Evolutionary conservation across 2,888 invertebrate species (phyloP).

Genomic region (Trisateles emortualis): DNA sequence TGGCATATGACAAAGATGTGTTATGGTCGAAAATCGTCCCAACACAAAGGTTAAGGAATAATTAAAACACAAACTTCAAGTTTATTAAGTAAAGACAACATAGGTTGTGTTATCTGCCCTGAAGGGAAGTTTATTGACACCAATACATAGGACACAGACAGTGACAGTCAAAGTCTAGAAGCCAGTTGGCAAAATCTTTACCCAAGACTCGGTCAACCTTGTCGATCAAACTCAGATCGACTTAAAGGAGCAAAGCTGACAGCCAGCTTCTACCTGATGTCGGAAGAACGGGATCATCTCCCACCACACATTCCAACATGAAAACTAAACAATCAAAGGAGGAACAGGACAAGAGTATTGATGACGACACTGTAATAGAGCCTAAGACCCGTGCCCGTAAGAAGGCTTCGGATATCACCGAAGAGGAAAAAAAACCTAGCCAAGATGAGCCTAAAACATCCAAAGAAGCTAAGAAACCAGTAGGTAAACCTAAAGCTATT

Average conservation of each 20-base stretch:
- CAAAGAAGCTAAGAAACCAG: constrained; percentile 75
- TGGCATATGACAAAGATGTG: constrained; percentile 60
- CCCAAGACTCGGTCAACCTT: constrained; percentile 38
- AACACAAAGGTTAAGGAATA: constrained; percentile 56
- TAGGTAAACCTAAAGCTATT: constrained; percentile 73
- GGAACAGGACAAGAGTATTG: constrained; percentile 77
- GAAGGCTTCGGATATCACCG: constrained; percentile 75
- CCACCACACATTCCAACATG: constrained; percentile 85
- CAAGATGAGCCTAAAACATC: constrained; percentile 81
- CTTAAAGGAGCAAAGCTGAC: constrained; percentile 57
- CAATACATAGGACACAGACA: constrained; percentile 34
- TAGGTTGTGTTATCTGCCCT: constrained; percentile 50
- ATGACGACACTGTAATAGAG: constrained; percentile 77
- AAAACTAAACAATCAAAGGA: constrained; percentile 84
- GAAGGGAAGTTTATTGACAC: constrained; percentile 44
- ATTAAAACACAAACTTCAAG: constrained; percentile 43
- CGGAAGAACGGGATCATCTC: constrained; percentile 78
- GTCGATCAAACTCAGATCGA: constrained; percentile 57
- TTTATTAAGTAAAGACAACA: constrained; percentile 45
- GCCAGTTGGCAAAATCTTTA: constrained; percentile 26
- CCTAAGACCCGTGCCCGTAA: constrained; percentile 83
- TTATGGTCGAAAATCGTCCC: constrained; percentile 60
- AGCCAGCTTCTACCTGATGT: constrained; percentile 77
- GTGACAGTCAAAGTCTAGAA: constrained; percentile 34
- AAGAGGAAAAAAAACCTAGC: constrained; percentile 73